phyloP scores from a whole-genome alignment of 2,888 invertebrate species.

The Microctonus hyperodae region DNA sequence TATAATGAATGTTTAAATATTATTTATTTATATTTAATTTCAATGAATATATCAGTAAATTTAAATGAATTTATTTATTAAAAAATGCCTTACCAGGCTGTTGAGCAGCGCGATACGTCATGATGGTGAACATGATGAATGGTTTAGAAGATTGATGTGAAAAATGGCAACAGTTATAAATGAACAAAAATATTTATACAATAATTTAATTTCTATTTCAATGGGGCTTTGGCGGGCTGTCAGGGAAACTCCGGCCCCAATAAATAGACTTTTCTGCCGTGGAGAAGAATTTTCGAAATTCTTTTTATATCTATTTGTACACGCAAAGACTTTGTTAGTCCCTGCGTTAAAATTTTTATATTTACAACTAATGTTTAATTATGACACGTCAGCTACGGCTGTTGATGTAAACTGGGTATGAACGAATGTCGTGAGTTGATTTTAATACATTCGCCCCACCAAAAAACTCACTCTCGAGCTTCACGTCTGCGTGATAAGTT shows the following conservation, averaged over 20 bases:
- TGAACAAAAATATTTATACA: constrained; percentile 14
- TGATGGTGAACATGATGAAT: constrained; percentile 43
- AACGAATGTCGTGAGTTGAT: constrained; percentile 22
- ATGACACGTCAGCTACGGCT: constrained; percentile 1
- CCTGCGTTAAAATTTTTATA: constrained; percentile 28
- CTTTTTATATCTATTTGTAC: constrained; percentile 18
- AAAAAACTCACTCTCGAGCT: constrained; percentile 7
- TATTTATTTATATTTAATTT: too few relatives aligned
- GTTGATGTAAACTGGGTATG: constrained; percentile 34
- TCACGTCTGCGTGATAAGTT: constrained; percentile 36
- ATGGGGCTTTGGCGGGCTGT: constrained; percentile 31
- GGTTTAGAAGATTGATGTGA: background rate
- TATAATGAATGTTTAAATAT: too few relatives aligned
- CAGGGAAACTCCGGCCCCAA: constrained; percentile 41
- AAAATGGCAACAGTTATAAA: constrained; percentile 16
- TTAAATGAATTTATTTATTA: too few relatives aligned
- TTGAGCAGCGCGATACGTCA: constrained; percentile 46
- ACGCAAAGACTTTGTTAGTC: constrained; percentile 37
- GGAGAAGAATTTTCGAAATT: constrained; percentile 42
- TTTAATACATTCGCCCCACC: constrained; percentile 40
- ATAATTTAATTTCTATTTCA: background rate
- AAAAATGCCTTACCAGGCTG: constrained; percentile 44
- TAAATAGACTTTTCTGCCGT: constrained; percentile 39
- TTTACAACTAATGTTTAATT: too few relatives aligned
- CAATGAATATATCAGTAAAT: too few relatives aligned